Percentiles rank a stretch among this genome's conserved stretches.
Conservation (phyloP, 2,797 vertebrate genomes). For the Platyrinchus mystaceus region DNA sequence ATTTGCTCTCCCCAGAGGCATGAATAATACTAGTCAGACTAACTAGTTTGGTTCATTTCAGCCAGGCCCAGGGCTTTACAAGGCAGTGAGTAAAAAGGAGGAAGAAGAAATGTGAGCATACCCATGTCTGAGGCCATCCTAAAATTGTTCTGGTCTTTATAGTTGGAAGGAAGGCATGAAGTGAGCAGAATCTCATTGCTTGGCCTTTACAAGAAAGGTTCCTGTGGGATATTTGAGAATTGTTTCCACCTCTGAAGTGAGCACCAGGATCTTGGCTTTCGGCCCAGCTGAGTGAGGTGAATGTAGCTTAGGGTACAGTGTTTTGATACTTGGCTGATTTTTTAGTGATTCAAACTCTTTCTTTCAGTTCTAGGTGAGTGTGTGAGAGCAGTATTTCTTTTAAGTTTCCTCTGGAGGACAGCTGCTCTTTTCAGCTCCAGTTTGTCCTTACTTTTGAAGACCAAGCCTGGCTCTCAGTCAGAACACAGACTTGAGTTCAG, state of each 20-base stretch:
- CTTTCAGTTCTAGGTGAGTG: neutral
- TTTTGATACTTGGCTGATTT: neutral
- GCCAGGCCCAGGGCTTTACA: neutral
- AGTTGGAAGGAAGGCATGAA: neutral
- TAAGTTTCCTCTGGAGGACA: neutral
- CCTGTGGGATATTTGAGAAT: neutral
- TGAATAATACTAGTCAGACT: neutral
- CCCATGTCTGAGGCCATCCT: neutral
- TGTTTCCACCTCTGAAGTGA: neutral
- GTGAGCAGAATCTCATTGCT: neutral
- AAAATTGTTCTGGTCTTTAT: neutral
- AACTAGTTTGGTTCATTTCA: neutral
- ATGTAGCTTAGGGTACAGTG: accelerated
- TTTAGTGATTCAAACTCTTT: neutral
- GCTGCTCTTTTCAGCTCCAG: neutral
- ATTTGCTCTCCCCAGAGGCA: neutral
- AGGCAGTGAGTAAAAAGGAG: neutral
- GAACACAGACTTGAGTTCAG: neutral
- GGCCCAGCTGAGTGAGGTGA: neutral
- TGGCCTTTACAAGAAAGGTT: neutral
- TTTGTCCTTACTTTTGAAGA: neutral
- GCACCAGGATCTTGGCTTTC: neutral
- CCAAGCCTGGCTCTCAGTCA: neutral
- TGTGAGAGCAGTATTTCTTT: neutral
- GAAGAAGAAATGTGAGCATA: neutral